phyloP scores from a whole-genome alignment of 2,797 vertebrate species.

The Toxotes lorentzi region DNA sequence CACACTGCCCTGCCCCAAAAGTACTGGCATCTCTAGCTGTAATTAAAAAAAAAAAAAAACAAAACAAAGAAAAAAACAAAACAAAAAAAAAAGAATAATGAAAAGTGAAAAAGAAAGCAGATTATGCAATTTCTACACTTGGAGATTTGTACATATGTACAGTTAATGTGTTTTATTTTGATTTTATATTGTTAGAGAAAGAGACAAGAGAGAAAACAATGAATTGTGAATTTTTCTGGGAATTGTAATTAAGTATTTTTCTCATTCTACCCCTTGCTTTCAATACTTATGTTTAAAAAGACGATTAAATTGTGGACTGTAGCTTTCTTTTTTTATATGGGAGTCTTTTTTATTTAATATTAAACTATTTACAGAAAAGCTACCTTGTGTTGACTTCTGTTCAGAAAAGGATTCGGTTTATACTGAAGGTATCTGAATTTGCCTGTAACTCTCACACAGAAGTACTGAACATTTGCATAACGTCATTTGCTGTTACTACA shows the following conservation, averaged over 20 bases:
- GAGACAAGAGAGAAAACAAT: conserved; percentile 78
- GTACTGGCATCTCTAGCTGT: conserved; percentile 86
- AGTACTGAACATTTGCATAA: background rate
- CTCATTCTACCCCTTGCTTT: conserved; percentile 84
- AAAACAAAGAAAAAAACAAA: conserved; percentile 65
- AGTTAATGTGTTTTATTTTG: conserved; percentile 92
- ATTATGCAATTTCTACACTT: conserved; percentile 92
- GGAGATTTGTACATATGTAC: conserved; percentile 91
- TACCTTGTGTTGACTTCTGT: conserved; percentile 59
- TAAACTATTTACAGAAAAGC: conserved; percentile 87
- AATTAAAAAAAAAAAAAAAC: conserved; percentile 80
- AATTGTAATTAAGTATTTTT: conserved; percentile 87
- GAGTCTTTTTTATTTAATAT: conserved; percentile 88
- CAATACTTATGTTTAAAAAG: conserved; percentile 83
- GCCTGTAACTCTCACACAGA: background rate
- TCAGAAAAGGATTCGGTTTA: background rate
- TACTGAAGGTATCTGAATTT: background rate
- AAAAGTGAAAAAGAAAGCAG: conserved; percentile 86
- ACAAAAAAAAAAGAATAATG: conserved; percentile 71
- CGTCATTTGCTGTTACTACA: rapidly evolving
- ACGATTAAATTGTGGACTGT: conserved; percentile 87
- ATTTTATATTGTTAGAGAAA: conserved; percentile 87
- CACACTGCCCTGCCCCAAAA: conserved; percentile 78
- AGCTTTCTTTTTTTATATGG: conserved; percentile 88
- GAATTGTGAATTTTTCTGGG: conserved; percentile 85